phyloP scores from a whole-genome alignment of 37 sponge, comb jelly and placozoan genomes.

The Petrosia ficiformis region DNA sequence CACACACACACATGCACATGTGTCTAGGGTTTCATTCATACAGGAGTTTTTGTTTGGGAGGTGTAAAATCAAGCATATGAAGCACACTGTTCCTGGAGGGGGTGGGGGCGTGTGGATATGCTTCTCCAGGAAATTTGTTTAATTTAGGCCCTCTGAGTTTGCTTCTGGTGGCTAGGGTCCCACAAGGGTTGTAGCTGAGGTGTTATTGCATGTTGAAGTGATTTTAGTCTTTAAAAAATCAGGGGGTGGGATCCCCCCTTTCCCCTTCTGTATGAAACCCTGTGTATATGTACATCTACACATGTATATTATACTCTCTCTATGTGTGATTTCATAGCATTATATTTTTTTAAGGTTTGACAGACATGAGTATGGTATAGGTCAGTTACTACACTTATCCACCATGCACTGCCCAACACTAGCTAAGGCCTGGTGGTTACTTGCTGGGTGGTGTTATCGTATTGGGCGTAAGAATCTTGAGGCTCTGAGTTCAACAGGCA shows the following conservation, averaged over 20 bases:
- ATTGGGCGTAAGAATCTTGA: constrained; percentile 87
- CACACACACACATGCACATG: not conserved
- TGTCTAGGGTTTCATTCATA: not conserved
- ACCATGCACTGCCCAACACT: constrained; percentile 74
- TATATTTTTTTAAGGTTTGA: constrained; percentile 41
- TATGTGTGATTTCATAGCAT: not conserved
- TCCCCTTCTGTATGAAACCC: not conserved
- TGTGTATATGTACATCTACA: not conserved
- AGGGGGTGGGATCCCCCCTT: too few species aligned
- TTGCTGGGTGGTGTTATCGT: constrained; percentile 92
- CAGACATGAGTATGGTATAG: constrained; percentile 70
- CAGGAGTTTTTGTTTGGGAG: too few species aligned
- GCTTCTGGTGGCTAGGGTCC: too few species aligned
- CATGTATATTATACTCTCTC: not conserved
- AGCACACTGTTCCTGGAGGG: too few species aligned
- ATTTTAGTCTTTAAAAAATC: too few species aligned
- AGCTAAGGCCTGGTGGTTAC: constrained; percentile 86
- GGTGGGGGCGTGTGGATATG: too few species aligned
- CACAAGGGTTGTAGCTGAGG: too few species aligned
- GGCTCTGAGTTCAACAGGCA: constrained; percentile 73
- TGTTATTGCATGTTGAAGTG: too few species aligned
- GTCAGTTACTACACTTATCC: constrained; percentile 78
- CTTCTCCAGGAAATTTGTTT: too few species aligned
- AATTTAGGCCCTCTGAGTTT: too few species aligned
- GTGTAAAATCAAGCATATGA: too few species aligned